These are phyloP conservation scores for Brachypalpus laphriformis DNA, from an alignment of 2,888 invertebrate genomes.

Conservation along the genomic window DNA sequence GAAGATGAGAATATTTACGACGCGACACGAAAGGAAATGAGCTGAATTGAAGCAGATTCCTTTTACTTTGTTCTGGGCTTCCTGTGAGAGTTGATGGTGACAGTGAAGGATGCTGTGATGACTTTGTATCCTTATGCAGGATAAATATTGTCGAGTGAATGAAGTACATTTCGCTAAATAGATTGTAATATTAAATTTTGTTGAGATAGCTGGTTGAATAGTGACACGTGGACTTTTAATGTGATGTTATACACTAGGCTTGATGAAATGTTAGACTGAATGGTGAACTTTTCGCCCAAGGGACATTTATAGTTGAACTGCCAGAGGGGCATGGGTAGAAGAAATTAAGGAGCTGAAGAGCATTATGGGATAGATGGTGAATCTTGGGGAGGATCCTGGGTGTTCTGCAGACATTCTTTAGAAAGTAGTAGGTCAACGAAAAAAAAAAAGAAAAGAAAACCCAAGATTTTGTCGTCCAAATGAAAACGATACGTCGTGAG, in stretches of 20 bases:
- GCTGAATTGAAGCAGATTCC: background rate
- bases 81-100: background rate
- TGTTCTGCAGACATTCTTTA: no score
- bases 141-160: background rate
- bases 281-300: no score
- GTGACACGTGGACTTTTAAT: background rate
- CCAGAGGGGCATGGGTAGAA: no score
- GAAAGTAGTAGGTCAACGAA: no score
- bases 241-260: background rate
- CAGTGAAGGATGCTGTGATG: conserved; percentile 15
- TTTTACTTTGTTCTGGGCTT: background rate
- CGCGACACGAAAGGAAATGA: conserved; percentile 14
- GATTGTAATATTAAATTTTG: background rate
- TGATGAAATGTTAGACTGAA: background rate
- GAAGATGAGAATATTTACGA: background rate
- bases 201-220: background rate
- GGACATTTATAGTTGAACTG: no score
- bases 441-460: no score
- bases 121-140: background rate
- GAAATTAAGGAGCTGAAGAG: no score
- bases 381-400: no score
- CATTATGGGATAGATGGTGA: no score
- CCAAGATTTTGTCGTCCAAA: no score
- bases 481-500: no score
- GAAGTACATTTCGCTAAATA: background rate